Evolutionary conservation across 1,140 invertebrate species (phyloP), one percentile per base, ranked within the genome.

Genomic region (Eueides isabella): DNA sequence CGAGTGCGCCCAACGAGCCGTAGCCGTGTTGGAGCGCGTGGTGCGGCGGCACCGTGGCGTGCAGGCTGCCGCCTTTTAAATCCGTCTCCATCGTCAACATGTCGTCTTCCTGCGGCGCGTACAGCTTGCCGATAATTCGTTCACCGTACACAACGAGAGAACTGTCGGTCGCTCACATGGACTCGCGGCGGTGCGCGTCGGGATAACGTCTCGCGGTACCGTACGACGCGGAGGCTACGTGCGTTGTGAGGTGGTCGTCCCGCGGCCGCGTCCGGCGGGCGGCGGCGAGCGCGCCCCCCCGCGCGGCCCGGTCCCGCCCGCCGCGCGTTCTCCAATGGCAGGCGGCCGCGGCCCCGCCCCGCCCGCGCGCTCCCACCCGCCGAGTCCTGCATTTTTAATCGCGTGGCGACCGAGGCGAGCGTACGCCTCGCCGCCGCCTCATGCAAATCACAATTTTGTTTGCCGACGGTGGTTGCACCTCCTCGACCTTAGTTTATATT

Each of bases 61-160:
- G 96, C 85, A 97, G 92, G 89, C 95, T 96, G 93, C 96, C 96
- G 93, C 96, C 96, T 92, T 97, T 97, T 90, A 97, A 94, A 92
- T 97, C 97, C 91, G 96, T 94, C 95, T 97, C 97, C 97, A 97
- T 97, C 93, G 97, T 97, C 92, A 97, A 94, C 97, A 97, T 97
- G 81, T 96, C 96, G 89, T 96, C 95, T 91, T 95, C 95, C 93
- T 95, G 93, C 88, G 94, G 95, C 82, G 94, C 94, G 95, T 95
- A 96, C 95, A 96, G 95, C 87, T 96, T 96, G 95, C 90, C 92
- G 88, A 87, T 88, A 84, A 86, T 95, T 94, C 80, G 84, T 95
- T 94, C 85, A 88, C 89, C 79, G 83, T 91, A 82, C 87, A 88
- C 87, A 88, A 89, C 88, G 81, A 91, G 85, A 90, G 85, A 92